Base-by-base conservation (phyloP, 1,140 invertebrate genomes). In the Uloborus diversus region DNA sequence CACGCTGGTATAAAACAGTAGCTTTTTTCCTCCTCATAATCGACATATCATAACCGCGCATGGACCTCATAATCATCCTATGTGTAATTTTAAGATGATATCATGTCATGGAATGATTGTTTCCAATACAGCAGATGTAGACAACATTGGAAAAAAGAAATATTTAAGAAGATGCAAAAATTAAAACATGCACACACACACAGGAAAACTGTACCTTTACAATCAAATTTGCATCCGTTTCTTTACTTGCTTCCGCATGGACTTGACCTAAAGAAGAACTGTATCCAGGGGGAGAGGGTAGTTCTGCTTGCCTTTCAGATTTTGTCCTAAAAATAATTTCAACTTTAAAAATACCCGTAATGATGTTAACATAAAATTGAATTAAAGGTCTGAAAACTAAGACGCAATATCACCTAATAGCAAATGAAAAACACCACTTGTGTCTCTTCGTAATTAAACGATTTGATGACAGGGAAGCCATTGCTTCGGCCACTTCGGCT, bases 211-310 rank as follows among this genome's bases (percentile, higher is more conserved):
- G 5, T 71, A 85, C 84, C 76, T 97, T 97, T 1, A 96, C 94
- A 65, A 97, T 93, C 68, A 97, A 88, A 88, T 91, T 93, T 0
- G 92, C 90, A 86, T 96, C 94, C 1, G 89, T 88, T 84, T 94
- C 91, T 84, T 91, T 91, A 2, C 92, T 91, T 33, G 92, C 90
- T 86, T 93, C 94, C 37, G 89, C 91, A 81, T 93, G 92, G 83
- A 89, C 91, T 56, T 92, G 89, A 69, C 90, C 89, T 9, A 90
- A 88, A 14, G 91, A 91, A 65, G 92, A 90, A 86, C 91, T 94
- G 81, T 93, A 96, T 13, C 94, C 95, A 35, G 94, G 94, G 32
- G 95, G 95, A 32, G 92, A 91, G 4, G 93, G 87, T 62, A 95
- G 86, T 80, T 91, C 90, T 20, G 57, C 30, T 42, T 81, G 59